These are phyloP conservation scores for Junco hyemalis DNA, from an alignment of 2,113 vertebrate species.

Conservation along the genomic window DNA sequence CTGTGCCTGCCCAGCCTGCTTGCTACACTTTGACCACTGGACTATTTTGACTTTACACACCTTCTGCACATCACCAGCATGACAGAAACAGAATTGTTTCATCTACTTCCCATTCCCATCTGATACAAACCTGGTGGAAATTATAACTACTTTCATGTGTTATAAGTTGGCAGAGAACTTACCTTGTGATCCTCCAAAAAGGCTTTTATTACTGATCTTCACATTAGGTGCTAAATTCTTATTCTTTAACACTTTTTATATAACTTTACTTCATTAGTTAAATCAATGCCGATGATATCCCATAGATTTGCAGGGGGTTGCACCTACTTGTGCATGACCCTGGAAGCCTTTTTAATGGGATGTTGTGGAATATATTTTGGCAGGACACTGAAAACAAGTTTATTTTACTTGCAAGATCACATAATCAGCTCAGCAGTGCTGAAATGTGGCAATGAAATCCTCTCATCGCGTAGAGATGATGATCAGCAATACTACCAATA, in stretches of 20 bases:
- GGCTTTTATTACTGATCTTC: background rate
- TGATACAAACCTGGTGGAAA: background rate
- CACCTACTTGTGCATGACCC: background rate
- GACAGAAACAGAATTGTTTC: background rate
- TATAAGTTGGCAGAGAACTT: background rate
- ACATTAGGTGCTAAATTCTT: background rate
- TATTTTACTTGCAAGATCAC: conserved; percentile 56
- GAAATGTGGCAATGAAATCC: conserved; percentile 62
- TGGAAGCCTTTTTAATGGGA: conserved; percentile 25
- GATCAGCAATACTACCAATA: conserved; percentile 55
- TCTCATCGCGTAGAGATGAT: conserved; percentile 36
- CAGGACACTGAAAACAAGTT: conserved; percentile 44
- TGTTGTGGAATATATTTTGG: conserved; percentile 28
- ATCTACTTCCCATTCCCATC: background rate
- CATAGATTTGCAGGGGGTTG: background rate
- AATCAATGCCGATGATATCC: background rate
- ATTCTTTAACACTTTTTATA: background rate
- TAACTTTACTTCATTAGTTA: background rate
- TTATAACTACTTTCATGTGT: background rate
- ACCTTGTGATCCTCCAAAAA: background rate
- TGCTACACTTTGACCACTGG: background rate
- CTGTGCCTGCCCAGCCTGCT: background rate
- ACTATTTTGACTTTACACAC: background rate
- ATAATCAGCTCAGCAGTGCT: conserved; percentile 59
- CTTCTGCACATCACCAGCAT: background rate